Evolutionary conservation across 23 tunicate genomes (phyloP).

Genomic region (Halocynthia roretzi): DNA sequence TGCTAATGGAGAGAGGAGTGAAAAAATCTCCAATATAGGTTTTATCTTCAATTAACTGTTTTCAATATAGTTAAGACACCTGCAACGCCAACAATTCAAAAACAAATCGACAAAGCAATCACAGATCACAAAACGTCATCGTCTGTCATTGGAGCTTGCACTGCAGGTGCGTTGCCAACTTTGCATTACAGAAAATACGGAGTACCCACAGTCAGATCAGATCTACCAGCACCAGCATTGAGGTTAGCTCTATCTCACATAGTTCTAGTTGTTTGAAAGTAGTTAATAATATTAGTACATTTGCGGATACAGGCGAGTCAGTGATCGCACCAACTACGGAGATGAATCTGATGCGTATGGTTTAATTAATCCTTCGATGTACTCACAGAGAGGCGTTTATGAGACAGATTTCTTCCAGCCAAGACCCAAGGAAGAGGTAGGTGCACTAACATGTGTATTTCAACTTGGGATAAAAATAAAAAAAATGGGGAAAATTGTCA

Average conservation of each 20-base stretch:
- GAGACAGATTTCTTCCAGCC: conserved; percentile 75
- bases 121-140: conserved; percentile 86
- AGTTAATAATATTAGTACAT: neutral
- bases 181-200: conserved; percentile 61
- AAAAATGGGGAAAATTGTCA: too few relatives aligned
- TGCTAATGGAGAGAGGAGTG: too few relatives aligned
- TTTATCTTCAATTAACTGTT: too few relatives aligned
- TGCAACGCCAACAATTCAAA: conserved; percentile 65
- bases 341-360: conserved; percentile 88
- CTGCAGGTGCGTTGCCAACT: conserved; percentile 40
- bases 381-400: conserved; percentile 67
- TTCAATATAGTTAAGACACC: conserved; percentile 9
- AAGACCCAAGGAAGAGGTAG: conserved; percentile 70
- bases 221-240: conserved; percentile 51
- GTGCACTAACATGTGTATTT: neutral
- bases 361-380: conserved; percentile 58
- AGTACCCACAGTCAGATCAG: conserved; percentile 66
- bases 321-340: conserved; percentile 77
- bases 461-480: too few relatives aligned
- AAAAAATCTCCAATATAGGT: too few relatives aligned
- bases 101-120: conserved; percentile 81
- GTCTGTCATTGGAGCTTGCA: conserved; percentile 69
- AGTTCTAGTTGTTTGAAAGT: too few relatives aligned
- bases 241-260: conserved; percentile 9
- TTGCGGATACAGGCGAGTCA: conserved; percentile 43